Evolutionary conservation across 2,113 vertebrate genomes (phyloP), one percentile per base, ranked within the genome.

Genomic region (Prolemur simus): DNA sequence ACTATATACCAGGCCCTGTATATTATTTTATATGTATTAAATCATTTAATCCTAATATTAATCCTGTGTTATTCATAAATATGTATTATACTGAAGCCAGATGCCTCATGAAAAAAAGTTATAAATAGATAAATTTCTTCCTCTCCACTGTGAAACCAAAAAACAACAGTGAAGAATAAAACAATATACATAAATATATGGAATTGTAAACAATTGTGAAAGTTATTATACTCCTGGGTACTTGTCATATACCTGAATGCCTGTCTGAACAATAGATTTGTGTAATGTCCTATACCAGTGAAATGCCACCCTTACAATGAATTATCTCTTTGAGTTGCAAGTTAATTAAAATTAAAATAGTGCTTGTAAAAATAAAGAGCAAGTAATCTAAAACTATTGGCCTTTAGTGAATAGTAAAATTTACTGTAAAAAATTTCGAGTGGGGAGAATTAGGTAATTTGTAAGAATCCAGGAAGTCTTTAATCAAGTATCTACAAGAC

Each of bases 341-440:
- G 13, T 45, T 87, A 12, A 52, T 37, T 85, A 96, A 92, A 92
- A 81, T 80, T 74, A 76, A 74, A 95, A 80, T 8, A 71, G 21
- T 34, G 47, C 10, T 73, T 91, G 0, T 8, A 68, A 21, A 88
- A 88, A 87, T 82, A 81, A 83, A 60, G 14, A 87, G 39, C 54
- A 49, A 25, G 18, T 60, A 54, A 60, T 47, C 7, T 60, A 94
- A 78, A 92, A 54, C 18, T 45, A 76, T 2, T 78, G 8, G 25
- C 4, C 47, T 86, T 96, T 49, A 89, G 45, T 54, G 74, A 80
- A 47, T 8, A 85, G 11, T 71, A 76, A 88, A 66, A 42, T 81
- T 64, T 52, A 58, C n/a, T 89, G 12, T 93, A 63, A 77, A 93
- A 95, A 85, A 74, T 80, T 83, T 14, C 60, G 15, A 83, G 14